Base-by-base conservation (phyloP, 2,113 vertebrate genomes). In the Stigmatopora argus region DNA sequence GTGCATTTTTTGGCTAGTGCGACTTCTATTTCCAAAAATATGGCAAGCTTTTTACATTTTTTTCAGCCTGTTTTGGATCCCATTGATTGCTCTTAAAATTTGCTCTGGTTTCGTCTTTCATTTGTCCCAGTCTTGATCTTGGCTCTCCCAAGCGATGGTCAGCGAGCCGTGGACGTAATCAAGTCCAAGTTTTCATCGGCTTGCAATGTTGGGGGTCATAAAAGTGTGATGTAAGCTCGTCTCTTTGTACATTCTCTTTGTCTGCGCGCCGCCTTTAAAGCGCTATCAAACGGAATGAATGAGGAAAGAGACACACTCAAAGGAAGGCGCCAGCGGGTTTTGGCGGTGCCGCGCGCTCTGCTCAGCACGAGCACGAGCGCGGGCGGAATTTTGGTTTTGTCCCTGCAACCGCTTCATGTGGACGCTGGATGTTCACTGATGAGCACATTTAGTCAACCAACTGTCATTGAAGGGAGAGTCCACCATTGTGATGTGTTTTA, bases 271-370 rank as follows among this genome's bases (percentile, higher is more conserved):
- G 23, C 66, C 69, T 71, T 72, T 71, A 73, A 76, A 65, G 71
- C 34, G 0, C 59, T 10, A 71, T 87, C 79, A 82, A 83, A 79
- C 74, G 45, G 80, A 79, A 83, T 82, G 48, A 49, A 80, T 78
- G 63, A 72, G 56, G 34, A 65, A 58, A 65, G 59, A 66, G 31
- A 64, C 15, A 14, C 67, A 53, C 69, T 67, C 15, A 64, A 78
- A 68, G 60, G 53, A 70, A 68, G 65, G 66, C 45, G 62, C 44
- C n/a, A 1, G 56, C 21, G 65, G 72, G 62, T 73, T 74, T 75
- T n/a, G 47, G 23, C 44, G 60, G 34, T 18, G 61, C 44, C 38
- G 9, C 61, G 19, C 44, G 57, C 35, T 9, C 57, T 10, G 58
- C 58, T 41, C 53, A 56, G 23, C 11, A 8, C 6, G 23, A 56